Conservation (phyloP, 1,140 invertebrate species). For the Lepidurus couesii region DNA sequence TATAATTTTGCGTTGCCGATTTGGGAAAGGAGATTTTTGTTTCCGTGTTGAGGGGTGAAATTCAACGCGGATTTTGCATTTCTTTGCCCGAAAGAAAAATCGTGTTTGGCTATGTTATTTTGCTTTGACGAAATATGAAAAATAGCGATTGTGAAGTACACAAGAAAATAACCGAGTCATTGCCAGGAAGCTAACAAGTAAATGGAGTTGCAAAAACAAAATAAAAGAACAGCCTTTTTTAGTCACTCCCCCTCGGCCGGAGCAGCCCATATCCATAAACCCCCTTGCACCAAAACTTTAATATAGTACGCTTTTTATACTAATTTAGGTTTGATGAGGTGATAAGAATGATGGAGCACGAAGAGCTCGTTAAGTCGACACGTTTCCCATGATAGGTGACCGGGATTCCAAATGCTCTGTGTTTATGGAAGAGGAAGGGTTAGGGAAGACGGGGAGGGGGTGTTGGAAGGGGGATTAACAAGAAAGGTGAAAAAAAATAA, state of each 20-base stretch:
- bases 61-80: not conserved
- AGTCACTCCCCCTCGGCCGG: not conserved
- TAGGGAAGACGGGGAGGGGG: not conserved
- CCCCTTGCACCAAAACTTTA: not conserved
- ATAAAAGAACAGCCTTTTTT: not conserved
- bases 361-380: not conserved
- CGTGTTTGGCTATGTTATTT: slow-evolving; percentile 14
- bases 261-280: not conserved
- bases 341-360: slow-evolving; percentile 9
- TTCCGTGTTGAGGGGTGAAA: not conserved
- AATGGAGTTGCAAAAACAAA: slow-evolving; percentile 1
- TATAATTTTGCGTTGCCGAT: not conserved
- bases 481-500: slow-evolving; percentile 7
- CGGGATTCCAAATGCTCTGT: not conserved
- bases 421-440: not conserved
- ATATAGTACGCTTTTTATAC: not conserved
- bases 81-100: not conserved
- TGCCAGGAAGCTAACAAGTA: not conserved
- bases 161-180: not conserved
- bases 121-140: not conserved
- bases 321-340: not conserved
- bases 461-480: not conserved
- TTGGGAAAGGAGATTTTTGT: not conserved
- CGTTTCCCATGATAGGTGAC: slow-evolving; percentile 7
- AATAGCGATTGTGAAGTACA: not conserved